Percentiles rank a stretch among this genome's conserved stretches.
Evolutionary conservation across 2,113 vertebrate species (phyloP).

Genomic region (Polyodon spathula): DNA sequence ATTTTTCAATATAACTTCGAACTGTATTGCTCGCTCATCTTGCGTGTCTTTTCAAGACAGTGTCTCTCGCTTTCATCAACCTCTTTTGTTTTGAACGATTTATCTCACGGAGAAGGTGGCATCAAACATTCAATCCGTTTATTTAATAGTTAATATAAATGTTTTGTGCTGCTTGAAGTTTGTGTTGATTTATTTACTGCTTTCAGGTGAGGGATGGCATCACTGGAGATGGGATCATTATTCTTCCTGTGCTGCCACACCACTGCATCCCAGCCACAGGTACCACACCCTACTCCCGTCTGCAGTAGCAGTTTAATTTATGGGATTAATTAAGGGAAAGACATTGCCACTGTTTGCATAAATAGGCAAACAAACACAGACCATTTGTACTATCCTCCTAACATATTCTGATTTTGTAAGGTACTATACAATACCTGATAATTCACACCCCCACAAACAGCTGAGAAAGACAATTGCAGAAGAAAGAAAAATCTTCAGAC

Average conservation of each 20-base stretch:
- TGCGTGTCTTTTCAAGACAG: background rate
- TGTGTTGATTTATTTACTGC: slow-evolving; percentile 1
- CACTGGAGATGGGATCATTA: background rate
- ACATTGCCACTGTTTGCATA: too few species aligned
- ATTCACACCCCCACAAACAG: too few species aligned
- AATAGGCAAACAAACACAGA: too few species aligned
- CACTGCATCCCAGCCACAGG: background rate
- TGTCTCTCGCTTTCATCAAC: background rate
- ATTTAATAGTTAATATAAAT: slow-evolving; percentile 8
- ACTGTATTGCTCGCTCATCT: background rate
- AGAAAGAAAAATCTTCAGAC: too few species aligned
- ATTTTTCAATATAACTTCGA: background rate
- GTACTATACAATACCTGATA: too few species aligned
- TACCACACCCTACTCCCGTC: too few species aligned
- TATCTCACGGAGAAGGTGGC: background rate
- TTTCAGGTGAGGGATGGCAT: background rate
- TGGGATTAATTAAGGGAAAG: too few species aligned
- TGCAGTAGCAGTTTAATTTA: too few species aligned
- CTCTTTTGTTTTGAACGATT: background rate
- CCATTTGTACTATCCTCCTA: too few species aligned
- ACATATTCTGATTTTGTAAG: too few species aligned
- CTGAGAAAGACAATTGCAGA: too few species aligned
- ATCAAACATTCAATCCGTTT: slow-evolving; percentile 2
- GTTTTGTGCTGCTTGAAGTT: slow-evolving; percentile 3
- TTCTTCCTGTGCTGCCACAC: background rate